phyloP scores from a whole-genome alignment of 2,113 vertebrate species.

The Cyanoliseus patagonus region DNA sequence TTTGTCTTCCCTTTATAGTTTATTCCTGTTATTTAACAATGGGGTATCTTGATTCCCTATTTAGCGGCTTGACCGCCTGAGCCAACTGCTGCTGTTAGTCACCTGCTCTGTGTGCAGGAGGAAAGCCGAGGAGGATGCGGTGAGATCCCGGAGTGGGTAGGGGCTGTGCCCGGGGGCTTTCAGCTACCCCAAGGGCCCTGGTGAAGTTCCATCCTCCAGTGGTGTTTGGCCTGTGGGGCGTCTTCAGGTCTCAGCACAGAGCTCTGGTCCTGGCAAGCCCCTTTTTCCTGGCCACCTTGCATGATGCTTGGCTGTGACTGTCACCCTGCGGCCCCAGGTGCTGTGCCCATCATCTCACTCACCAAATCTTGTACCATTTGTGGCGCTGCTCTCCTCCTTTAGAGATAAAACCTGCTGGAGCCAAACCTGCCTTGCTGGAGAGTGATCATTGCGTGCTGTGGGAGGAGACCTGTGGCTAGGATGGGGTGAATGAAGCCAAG shows the following conservation, averaged over 20 bases:
- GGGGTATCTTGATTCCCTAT: not conserved
- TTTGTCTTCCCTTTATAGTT: not conserved
- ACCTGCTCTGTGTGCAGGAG: not conserved
- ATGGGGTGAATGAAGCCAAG: not conserved
- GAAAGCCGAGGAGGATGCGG: not conserved
- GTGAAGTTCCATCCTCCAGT: not conserved
- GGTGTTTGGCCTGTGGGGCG: not conserved
- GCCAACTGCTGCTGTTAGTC: slow-evolving; percentile 8
- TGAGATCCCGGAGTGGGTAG: fast-evolving
- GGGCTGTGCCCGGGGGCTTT: fast-evolving
- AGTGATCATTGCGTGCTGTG: not conserved
- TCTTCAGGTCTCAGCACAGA: not conserved
- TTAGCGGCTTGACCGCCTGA: not conserved
- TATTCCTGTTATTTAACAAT: slow-evolving; percentile 46
- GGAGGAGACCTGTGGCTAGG: fast-evolving
- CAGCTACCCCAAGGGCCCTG: fast-evolving
- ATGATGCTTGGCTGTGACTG: not conserved
- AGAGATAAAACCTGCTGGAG: slow-evolving; percentile 58
- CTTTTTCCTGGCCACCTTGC: not conserved
- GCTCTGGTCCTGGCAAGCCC: not conserved
- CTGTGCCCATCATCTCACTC: not conserved
- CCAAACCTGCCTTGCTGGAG: not conserved
- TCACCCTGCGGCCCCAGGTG: fast-evolving
- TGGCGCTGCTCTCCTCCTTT: not conserved
- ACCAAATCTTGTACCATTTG: fast-evolving